phyloP scores from a whole-genome alignment of 2,888 invertebrate genomes.

The Stenodera caucasica region DNA sequence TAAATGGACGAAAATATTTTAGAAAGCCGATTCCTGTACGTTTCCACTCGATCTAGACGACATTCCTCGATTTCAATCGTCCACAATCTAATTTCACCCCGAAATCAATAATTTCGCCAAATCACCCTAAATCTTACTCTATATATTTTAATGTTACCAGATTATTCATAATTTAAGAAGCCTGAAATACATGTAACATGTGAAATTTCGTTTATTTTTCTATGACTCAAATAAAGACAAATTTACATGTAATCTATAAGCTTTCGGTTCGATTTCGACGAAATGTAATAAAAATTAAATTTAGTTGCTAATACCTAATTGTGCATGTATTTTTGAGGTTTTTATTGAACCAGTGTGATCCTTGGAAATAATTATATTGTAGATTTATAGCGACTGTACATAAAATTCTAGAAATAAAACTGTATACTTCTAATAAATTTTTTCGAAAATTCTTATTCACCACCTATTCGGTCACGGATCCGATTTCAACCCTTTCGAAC shows the following conservation, averaged over 20 bases:
- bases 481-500: constrained; percentile 45
- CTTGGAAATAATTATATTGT: constrained; percentile 44
- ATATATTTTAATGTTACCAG: constrained; percentile 4
- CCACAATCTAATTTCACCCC: no score
- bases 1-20: background rate
- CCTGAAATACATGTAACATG: constrained; percentile 4
- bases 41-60: background rate
- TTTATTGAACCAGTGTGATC: constrained; percentile 52
- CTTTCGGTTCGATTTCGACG: background rate
- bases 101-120: no score
- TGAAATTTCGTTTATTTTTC: constrained; percentile 5
- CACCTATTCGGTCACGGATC: no score
- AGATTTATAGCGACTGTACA: constrained; percentile 46
- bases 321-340: constrained; percentile 53
- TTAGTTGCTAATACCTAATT: constrained; percentile 30
- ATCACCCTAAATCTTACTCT: no score
- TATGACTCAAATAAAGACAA: background rate
- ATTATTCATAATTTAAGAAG: background rate
- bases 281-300: background rate
- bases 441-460: constrained; percentile 3
- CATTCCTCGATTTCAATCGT: background rate
- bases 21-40: background rate
- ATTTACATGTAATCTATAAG: background rate
- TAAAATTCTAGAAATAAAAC: constrained; percentile 51
- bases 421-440: constrained; percentile 50